These are phyloP conservation scores for Platyura marginata DNA, from an alignment of 1,140 invertebrate species.

Conservation along the genomic window DNA sequence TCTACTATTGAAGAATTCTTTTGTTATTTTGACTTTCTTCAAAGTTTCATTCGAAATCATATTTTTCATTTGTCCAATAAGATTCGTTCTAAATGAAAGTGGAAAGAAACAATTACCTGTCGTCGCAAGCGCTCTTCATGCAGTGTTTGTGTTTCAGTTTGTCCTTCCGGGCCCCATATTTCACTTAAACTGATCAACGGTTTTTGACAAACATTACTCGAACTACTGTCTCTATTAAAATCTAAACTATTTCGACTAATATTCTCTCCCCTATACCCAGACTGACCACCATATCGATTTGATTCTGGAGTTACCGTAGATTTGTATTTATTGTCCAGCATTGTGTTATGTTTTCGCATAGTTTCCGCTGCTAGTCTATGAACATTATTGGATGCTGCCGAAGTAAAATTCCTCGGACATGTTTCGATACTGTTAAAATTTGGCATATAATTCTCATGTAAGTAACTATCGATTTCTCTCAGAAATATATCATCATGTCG, in stretches of 20 bases:
- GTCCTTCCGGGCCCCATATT: constrained; percentile 35
- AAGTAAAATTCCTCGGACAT: neutral
- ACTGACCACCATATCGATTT: too few species aligned
- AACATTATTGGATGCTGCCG: neutral
- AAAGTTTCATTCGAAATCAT: too few species aligned
- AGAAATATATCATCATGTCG: neutral
- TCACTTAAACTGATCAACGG: constrained; percentile 29
- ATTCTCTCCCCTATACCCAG: too few species aligned
- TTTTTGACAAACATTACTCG: too few species aligned
- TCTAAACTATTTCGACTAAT: too few species aligned
- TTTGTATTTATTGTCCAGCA: neutral
- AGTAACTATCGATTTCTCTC: neutral
- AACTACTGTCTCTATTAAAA: too few species aligned
- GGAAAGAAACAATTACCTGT: constrained; percentile 31
- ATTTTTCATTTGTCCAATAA: too few species aligned
- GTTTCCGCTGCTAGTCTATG: neutral
- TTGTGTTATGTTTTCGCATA: neutral
- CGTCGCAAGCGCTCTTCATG: constrained; percentile 17
- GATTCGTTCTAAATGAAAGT: too few species aligned
- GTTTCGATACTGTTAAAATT: neutral
- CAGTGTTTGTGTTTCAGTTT: constrained; percentile 26
- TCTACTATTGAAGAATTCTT: too few species aligned
- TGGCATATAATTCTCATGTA: neutral
- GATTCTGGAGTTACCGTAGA: too few species aligned
- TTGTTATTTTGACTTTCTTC: too few species aligned